Base-by-base conservation (phyloP, 1,140 invertebrate species). In the Penaeus japonicus region DNA sequence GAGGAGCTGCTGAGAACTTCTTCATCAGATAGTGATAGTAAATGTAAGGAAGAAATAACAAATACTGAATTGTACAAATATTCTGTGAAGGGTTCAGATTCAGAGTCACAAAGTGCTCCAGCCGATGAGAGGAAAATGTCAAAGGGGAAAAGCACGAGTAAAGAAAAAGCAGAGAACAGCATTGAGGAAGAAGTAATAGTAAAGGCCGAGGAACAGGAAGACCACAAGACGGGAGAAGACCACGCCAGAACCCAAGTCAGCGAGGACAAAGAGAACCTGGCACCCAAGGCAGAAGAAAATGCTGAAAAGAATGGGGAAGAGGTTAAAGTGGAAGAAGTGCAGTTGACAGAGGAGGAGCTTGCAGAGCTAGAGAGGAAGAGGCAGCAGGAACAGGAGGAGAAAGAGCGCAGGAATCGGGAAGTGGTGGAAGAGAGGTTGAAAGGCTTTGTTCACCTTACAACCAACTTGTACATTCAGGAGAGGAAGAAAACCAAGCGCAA, bases 401-500 rank as follows among this genome's bases (percentile, higher is more conserved):
- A 85, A 62, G 91, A 91, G 59, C 78, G 79, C 22, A 82, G 85
- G 55, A 89, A 89, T 32, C 90, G 65, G 24, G 75, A 5, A 70
- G 95, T 95, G 91, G 94, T 96, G 91, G 94, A 95, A 90, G 95
- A 95, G 15, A 94, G 96, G 91, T 93, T 97, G 73, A 96, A 96
- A 89, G 94, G 95, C 79, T 99, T 97, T 93, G 95, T 96, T 90
- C 93, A 95, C 91, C 94, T 98, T 62, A 94, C 94, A 57, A 97
- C 98, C 92, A 98, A 98, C 93, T 94, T 96, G 47, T 98, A 97
- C 93, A 93, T 96, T 78, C 96, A 96, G 90, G 96, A 96, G 53
- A 94, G 96, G 91, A 95, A 90, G 91, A 87, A 90, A 32, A 91
- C 32, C 35, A 90, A 91, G 24, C 75, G 88, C 27, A 97, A 96